A percentile compares a stretch with the other conserved stretches of the same genome.
These are phyloP conservation scores for Herminia tarsipennalis DNA, from an alignment of 2,888 invertebrate species.

Conservation along the genomic window DNA sequence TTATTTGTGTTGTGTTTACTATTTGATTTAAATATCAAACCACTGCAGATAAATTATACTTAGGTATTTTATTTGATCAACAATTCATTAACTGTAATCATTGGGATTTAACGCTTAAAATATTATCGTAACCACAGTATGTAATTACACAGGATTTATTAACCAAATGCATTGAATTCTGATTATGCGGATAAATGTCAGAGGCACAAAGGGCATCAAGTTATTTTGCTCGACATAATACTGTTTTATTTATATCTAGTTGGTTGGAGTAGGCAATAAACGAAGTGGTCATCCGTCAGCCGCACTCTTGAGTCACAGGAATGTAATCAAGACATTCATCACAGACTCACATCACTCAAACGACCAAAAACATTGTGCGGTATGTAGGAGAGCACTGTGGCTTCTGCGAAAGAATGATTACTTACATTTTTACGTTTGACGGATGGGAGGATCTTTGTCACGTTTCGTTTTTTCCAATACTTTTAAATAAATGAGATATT, in stretches of 20 bases:
- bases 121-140: too few species aligned
- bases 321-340: conserved; percentile 78
- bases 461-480: conserved; percentile 21
- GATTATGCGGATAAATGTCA: conserved; percentile 29
- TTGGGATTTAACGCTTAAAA: too few species aligned
- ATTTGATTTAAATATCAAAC: too few species aligned
- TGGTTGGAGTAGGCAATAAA: conserved; percentile 60
- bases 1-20: too few species aligned
- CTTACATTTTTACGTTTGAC: conserved; percentile 58
- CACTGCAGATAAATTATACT: too few species aligned
- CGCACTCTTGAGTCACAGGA: conserved; percentile 65
- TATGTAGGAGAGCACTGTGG: conserved; percentile 12
- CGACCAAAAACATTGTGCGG: conserved; percentile 41
- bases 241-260: conserved; percentile 60
- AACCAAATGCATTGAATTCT: conserved; percentile 30
- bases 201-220: conserved; percentile 17
- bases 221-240: conserved; percentile 52
- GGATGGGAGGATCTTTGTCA: conserved; percentile 50
- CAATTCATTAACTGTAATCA: too few species aligned
- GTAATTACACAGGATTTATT: too few species aligned
- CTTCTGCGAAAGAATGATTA: conserved; percentile 55
- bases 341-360: conserved; percentile 60
- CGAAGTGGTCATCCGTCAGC: conserved; percentile 71
- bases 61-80: too few species aligned
- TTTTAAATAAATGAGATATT: conserved; percentile 35